Conservation (phyloP, 2,888 invertebrate species). For the Auanema freiburgensis region DNA sequence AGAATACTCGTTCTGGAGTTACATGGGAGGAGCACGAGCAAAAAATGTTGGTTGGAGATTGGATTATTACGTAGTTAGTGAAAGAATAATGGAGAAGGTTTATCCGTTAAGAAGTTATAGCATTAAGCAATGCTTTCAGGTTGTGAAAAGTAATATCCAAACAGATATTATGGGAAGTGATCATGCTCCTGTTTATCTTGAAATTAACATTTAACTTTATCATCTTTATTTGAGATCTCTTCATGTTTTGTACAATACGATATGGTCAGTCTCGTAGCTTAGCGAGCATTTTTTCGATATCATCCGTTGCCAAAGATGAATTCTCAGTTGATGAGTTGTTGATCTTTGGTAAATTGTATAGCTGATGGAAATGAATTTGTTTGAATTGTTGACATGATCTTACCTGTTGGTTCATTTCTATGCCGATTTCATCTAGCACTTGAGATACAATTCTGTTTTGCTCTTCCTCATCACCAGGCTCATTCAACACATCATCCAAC, state of each 20-base stretch:
- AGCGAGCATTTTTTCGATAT: conserved; percentile 39
- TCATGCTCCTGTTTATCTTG: conserved; percentile 88
- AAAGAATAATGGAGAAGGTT: conserved; percentile 75
- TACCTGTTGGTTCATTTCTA: conserved; percentile 87
- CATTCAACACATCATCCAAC: conserved; percentile 83
- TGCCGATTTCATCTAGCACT: conserved; percentile 93
- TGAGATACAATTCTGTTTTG: conserved; percentile 83
- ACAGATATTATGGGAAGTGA: conserved; percentile 86
- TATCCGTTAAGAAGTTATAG: too few relatives aligned
- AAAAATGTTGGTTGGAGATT: conserved; percentile 95
- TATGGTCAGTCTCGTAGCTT: conserved; percentile 20
- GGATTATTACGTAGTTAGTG: conserved; percentile 90
- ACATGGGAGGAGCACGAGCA: conserved; percentile 81
- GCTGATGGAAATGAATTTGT: too few relatives aligned
- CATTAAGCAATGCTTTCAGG: conserved; percentile 24
- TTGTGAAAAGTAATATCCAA: conserved; percentile 78
- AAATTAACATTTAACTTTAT: conserved; percentile 70
- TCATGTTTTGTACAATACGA: neutral
- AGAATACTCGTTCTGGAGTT: conserved; percentile 92
- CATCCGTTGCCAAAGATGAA: conserved; percentile 17
- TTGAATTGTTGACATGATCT: neutral
- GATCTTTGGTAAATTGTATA: neutral
- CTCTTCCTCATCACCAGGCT: conserved; percentile 87
- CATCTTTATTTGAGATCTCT: conserved; percentile 1
- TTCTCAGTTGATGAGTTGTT: neutral